Evolutionary conservation across 2,888 invertebrate genomes (phyloP).

Genomic region (Plebejus argus): DNA sequence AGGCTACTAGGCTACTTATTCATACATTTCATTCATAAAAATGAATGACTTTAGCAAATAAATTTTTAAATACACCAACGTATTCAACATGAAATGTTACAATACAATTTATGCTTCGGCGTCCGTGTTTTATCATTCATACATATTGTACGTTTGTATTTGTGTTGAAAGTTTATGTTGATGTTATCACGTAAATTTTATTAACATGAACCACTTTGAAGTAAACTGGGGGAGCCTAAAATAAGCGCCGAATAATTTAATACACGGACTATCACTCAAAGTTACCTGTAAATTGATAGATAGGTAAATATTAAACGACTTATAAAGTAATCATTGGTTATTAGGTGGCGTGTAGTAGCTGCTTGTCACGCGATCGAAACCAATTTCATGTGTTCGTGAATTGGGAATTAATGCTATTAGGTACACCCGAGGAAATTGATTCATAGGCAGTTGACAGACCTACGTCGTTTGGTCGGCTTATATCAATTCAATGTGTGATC

Average conservation of each 20-base stretch:
- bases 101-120: background rate
- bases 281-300: background rate
- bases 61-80: background rate
- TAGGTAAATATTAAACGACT: background rate
- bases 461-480: too few species aligned
- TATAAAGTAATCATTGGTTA: constrained; percentile 3
- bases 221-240: background rate
- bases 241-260: background rate
- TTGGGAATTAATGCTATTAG: background rate
- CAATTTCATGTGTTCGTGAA: background rate
- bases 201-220: background rate
- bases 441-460: background rate
- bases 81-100: background rate
- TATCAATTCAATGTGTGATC: too few species aligned
- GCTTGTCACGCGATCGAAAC: constrained; percentile 3
- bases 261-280: background rate
- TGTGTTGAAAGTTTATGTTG: too few species aligned
- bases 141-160: background rate
- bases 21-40: constrained; percentile 16
- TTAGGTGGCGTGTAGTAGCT: background rate
- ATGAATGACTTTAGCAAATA: background rate
- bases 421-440: background rate
- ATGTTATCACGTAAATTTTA: background rate
- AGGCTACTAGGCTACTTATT: background rate
- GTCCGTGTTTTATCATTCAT: background rate